Evolutionary conservation across 2,888 invertebrate species (phyloP), one percentile per base, ranked within the genome.

Genomic region (Platycheirus rosarum): DNA sequence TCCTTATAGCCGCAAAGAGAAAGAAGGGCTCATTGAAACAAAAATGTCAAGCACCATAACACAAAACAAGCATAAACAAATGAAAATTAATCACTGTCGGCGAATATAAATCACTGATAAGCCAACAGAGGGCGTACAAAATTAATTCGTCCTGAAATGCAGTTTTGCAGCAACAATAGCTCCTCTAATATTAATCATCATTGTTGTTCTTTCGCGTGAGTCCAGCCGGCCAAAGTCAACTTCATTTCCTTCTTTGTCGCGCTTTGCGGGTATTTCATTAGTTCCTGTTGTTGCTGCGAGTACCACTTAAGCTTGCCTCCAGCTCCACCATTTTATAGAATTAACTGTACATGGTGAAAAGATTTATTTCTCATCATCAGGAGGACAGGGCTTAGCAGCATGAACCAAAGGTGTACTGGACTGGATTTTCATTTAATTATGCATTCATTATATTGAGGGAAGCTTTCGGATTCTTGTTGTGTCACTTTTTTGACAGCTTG

Each of bases 171-270:
- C 60, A n/a, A 42, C 29, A 60, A 44, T 26, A 26, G 60, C 60
- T 60, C 29, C 9, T 60, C 60, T n/a, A 29, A 44, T 60, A 60
- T 60, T 60, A 60, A 60, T 60, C 60, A 60, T 60, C 44, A 60
- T 44, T 44, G 60, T 60, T 42, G 42, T 60, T 44, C 42, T 29
- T 44, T 60, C 29, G 35, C 37, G 53, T 13, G 18, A 57, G 42
- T 44, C 60, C 60, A 60, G 60, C 18, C 9, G 29, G 29, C 9
- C n/a, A 29, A 40, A 60, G 42, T 29, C 57, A 23, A 60, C 60
- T 60, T 60, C 16, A 60, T 60, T 60, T 60, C 44, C 60, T 42
- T 16, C 44, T 42, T n/a, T 60, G 60, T 60, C 44, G 48, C 23
- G 40, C 23, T 57, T 60, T 44, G 42, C 60, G 26, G 44, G 60